Percentiles rank a stretch among this genome's conserved stretches.
phyloP scores from a whole-genome alignment of 2,888 invertebrate species.

The Athetis lepigone region DNA sequence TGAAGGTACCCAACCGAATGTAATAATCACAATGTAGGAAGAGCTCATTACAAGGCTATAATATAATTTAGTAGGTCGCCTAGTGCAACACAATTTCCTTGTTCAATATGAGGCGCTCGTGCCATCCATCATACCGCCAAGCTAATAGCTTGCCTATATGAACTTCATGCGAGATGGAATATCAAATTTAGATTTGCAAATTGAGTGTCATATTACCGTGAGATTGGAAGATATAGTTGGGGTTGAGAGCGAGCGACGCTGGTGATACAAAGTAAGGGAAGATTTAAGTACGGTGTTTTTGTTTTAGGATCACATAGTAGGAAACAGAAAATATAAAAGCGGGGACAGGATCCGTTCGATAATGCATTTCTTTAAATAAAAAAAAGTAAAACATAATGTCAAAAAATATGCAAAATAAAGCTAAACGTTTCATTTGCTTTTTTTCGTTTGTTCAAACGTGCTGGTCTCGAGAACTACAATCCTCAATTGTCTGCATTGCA shows the following conservation, averaged over 20 bases:
- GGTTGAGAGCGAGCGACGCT: neutral
- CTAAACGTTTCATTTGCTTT: too few species aligned
- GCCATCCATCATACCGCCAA: slow-evolving; percentile 55
- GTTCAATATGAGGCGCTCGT: slow-evolving; percentile 30
- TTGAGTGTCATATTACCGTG: slow-evolving; percentile 28
- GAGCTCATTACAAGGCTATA: slow-evolving; percentile 30
- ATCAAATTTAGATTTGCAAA: slow-evolving; percentile 48
- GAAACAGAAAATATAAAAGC: too few species aligned
- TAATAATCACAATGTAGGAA: neutral
- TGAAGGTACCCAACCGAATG: neutral
- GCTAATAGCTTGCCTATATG: slow-evolving; percentile 46
- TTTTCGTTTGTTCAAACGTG: too few species aligned
- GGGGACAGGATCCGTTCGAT: too few species aligned
- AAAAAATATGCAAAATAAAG: too few species aligned
- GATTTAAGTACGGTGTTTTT: too few species aligned
- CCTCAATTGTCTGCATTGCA: too few species aligned
- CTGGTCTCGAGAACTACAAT: too few species aligned
- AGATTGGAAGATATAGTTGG: neutral
- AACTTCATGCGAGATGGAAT: slow-evolving; percentile 25
- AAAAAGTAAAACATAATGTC: too few species aligned
- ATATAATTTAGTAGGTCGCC: slow-evolving; percentile 26
- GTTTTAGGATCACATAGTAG: too few species aligned
- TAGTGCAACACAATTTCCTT: slow-evolving; percentile 55
- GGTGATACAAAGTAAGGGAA: neutral
- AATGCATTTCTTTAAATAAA: too few species aligned